Evolutionary conservation across 2,888 invertebrate genomes (phyloP), one percentile per base, ranked within the genome.

Genomic region (Caenorhabditis angaria): DNA sequence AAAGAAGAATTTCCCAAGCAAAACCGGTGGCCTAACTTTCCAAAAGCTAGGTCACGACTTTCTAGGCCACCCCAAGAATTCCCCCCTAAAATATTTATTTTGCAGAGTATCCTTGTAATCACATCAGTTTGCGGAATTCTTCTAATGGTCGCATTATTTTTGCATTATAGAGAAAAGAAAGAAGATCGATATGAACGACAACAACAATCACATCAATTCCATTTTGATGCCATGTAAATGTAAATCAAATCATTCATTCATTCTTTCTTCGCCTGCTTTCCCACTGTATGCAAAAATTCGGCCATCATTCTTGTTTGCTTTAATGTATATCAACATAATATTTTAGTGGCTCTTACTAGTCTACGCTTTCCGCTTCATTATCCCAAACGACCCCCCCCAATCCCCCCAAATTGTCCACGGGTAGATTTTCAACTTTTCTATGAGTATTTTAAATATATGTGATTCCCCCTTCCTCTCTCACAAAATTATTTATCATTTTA

Each of bases 161-260:
- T 87, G 12, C 87, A 87, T 67, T 78, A 77, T 24, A 77, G 83
- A 10, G 87, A 87, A 65, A 73, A 77, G 65, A 82, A 82, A 62
- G 80, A 83, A 61, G 87, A 87, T 65, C 71, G 80, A 27, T 76
- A 79, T 61, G 87, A 87, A 71, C 69, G 85, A 32, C 82, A 83
- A 62, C 80, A 82, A 27, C 85, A 85, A 54, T 81, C 85, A 35
- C 85, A 88, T 63, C 81, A 85, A 53, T 87, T 88, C 79, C 87
- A 88, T 70, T 87, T 88, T 69, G 87, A 87, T 65, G 88, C 87
- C 32, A 85, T 87, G 86, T 88, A 77, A 82, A 63, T 18, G 18
- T 2, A 14, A 5, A 56, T 24, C 10, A 54, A 27, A 59, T 22
- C 41, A 2, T 41, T 41, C 25, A 25, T 28, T 5, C 35, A 10